A percentile compares a stretch with the other conserved stretches of the same genome.
These are phyloP conservation scores for Oceanodroma tethys DNA, from an alignment of 2,113 vertebrate genomes.

Conservation along the genomic window DNA sequence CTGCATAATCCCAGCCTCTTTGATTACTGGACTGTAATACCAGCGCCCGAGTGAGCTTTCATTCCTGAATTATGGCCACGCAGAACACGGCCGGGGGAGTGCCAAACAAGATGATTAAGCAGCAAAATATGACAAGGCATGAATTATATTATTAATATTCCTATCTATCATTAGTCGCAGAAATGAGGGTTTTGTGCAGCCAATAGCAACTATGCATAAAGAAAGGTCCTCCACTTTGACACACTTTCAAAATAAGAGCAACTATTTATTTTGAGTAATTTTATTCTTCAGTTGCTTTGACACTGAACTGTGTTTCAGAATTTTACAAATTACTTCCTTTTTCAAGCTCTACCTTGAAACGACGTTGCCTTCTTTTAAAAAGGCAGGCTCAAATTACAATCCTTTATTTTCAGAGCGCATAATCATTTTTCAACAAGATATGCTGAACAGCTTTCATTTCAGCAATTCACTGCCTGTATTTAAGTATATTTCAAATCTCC, in stretches of 20 bases:
- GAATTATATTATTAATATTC: constrained; percentile 27
- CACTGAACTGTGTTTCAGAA: not conserved
- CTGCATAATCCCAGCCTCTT: not conserved
- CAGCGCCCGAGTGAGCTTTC: not conserved
- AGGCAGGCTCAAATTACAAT: not conserved
- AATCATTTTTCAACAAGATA: not conserved
- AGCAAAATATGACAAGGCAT: constrained; percentile 14
- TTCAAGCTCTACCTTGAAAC: not conserved
- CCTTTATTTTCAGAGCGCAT: not conserved
- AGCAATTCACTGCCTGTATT: not conserved
- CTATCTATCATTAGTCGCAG: not conserved
- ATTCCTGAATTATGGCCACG: constrained; percentile 1
- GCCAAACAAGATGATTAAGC: constrained; percentile 49
- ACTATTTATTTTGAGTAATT: not conserved
- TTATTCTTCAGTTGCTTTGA: not conserved
- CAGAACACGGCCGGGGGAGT: not conserved
- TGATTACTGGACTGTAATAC: not conserved
- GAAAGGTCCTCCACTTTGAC: not conserved
- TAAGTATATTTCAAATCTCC: not conserved
- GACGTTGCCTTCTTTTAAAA: not conserved
- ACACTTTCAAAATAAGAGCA: constrained; percentile 17
- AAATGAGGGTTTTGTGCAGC: not conserved
- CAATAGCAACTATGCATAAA: not conserved
- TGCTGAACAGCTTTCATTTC: not conserved
- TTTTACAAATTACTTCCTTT: not conserved